Base-by-base conservation (phyloP, 2,797 vertebrate species). In the Gymnocypris eckloni region DNA sequence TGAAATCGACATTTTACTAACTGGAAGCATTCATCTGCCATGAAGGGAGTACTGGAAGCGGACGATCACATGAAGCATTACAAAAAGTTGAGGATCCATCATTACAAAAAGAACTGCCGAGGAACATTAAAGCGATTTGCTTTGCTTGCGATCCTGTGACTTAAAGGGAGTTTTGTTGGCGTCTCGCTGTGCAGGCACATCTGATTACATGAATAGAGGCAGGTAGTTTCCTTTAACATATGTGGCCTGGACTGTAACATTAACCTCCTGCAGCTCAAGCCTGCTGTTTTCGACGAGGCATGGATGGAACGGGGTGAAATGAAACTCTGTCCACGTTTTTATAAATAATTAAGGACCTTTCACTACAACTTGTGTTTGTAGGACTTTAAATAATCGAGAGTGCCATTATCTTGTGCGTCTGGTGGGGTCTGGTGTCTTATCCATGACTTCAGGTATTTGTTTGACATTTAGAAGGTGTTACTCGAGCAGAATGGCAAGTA, bases 401-500 rank as follows among this genome's bases (percentile, higher is more conserved):
- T 4, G 39, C 25, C 39, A 45, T 71, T 71, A 43, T 84, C 76
- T 28, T 1, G 20, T 6, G 25, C 22, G 79, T 48, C 41, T 81
- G 25, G 10, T 8, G 71, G 39, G 50, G 83, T 71, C 66, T 56
- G 50, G n/a, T 45, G 39, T 70, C 28, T 79, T 37, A 85, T 52
- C 69, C 81, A 67, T 67, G 76, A 82, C 77, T 54, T 75, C 37
- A 79, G 59, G 87, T 86, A 59, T 86, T 73, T 71, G n/a, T 77
- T 81, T 81, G 61, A 77, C 83, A 59, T 84, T 64, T 78, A 43
- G 28, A 71, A 85, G 22, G 54, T 54, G 37, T 59, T 54, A 67
- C 70, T 75, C 66, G n/a, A 25, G 72, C 45, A 91, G 92, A 94
- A 93, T 92, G 90, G 92, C 91, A 92, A 93, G 93, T 94, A 93